A percentile compares a stretch with the other conserved stretches of the same genome.
Conservation (phyloP, 2,888 invertebrate genomes). For the Stenolophus ochropezus region DNA sequence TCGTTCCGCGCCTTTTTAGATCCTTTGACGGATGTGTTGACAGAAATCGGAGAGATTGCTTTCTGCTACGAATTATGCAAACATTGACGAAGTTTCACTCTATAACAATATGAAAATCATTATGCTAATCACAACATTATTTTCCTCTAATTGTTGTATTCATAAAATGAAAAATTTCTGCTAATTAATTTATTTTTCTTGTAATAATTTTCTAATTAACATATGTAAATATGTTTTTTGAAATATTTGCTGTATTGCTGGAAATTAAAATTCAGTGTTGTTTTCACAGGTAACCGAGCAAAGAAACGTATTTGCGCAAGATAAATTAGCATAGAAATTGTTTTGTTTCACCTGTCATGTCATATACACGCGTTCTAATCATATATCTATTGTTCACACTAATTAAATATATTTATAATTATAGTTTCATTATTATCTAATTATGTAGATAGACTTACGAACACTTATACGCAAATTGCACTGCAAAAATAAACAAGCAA, state of each 20-base stretch:
- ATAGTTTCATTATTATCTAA: not conserved
- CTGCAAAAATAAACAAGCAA: no score
- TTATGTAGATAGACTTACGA: not conserved
- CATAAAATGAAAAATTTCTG: not conserved
- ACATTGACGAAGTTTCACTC: slow-evolving; percentile 5
- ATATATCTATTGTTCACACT: slow-evolving; percentile 8
- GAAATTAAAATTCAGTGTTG: not conserved
- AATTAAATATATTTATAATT: slow-evolving; percentile 18
- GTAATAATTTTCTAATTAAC: not conserved
- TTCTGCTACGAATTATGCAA: slow-evolving; percentile 5
- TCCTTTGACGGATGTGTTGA: slow-evolving; percentile 1
- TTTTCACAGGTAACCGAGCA: not conserved
- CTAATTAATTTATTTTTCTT: slow-evolving; percentile 12
- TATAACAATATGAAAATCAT: slow-evolving; percentile 13
- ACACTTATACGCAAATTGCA: no score
- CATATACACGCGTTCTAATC: slow-evolving; percentile 9
- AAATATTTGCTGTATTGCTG: not conserved
- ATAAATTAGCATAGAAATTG: slow-evolving; percentile 22
- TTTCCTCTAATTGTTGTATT: not conserved
- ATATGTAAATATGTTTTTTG: not conserved
- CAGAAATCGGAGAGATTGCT: slow-evolving; percentile 20
- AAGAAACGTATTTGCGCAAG: slow-evolving; percentile 1
- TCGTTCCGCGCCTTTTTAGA: slow-evolving; percentile 10
- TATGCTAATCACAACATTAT: not conserved
- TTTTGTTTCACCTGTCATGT: slow-evolving; percentile 21